phyloP scores from a whole-genome alignment of 2,888 invertebrate genomes.

The Euzophera pinguis region DNA sequence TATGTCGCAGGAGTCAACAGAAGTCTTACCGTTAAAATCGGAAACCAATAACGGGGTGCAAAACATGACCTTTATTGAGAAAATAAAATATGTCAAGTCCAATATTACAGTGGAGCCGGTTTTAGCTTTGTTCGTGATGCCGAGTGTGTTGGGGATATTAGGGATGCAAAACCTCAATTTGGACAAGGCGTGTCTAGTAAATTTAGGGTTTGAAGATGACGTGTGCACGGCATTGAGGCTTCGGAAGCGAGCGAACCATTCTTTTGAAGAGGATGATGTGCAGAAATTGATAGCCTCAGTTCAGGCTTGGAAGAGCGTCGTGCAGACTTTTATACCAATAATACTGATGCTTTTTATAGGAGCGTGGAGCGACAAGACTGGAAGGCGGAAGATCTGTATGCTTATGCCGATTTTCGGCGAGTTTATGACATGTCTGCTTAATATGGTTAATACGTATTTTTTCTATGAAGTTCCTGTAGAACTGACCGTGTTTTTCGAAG shows the following conservation, averaged over 20 bases:
- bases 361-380: constrained; percentile 82
- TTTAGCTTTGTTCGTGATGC: constrained; percentile 82
- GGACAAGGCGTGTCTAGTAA: constrained; percentile 92
- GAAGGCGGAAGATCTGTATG: constrained; percentile 80
- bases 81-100: constrained; percentile 66
- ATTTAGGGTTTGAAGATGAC: constrained; percentile 83
- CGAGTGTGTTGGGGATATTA: constrained; percentile 83
- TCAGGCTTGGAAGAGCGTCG: constrained; percentile 76
- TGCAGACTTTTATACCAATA: constrained; percentile 76
- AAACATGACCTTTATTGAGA: constrained; percentile 60
- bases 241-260: constrained; percentile 84
- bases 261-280: constrained; percentile 82
- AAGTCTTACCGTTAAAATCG: constrained; percentile 52
- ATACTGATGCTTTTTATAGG: constrained; percentile 80
- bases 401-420: constrained; percentile 78
- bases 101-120: constrained; percentile 85
- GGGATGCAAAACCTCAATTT: constrained; percentile 91
- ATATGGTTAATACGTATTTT: constrained; percentile 76
- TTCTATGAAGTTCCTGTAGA: constrained; percentile 77
- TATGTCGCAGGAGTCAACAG: constrained; percentile 31
- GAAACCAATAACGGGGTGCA: constrained; percentile 42
- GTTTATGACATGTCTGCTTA: constrained; percentile 67
- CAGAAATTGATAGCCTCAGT: constrained; percentile 79
- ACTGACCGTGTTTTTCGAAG: constrained; percentile 74
- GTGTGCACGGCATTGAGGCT: constrained; percentile 86